Evolutionary conservation across 2,888 invertebrate species (phyloP), one percentile per base, ranked within the genome.

Genomic region (Drosophila meridionalis): DNA sequence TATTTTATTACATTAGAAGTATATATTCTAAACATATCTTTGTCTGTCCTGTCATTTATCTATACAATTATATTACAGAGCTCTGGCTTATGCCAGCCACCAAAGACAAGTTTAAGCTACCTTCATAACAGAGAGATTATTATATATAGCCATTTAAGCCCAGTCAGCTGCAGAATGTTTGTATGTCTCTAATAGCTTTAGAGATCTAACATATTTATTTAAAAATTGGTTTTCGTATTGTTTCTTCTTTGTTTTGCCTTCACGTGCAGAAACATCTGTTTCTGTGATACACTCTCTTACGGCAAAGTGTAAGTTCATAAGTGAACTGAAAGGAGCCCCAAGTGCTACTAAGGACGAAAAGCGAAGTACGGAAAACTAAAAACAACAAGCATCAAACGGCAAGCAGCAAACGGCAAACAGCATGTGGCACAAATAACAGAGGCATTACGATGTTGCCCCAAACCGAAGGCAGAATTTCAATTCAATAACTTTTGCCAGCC

Each of bases 401-500:
- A 36, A 36, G 9, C 40, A n/a, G 40, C 14, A 40, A 40, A 7
- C 40, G 42, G 32, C 55, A 65, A 20, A 11, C 52, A 36, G 61
- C 64, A 67, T 78, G 72, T 60, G 68, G 43, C 68, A 69, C 50
- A 53, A 60, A 63, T 55, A 73, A 55, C 57, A 68, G 55, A 60
- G 61, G 66, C 68, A 87, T 79, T 62, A 55, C 57, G 64, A 72
- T 74, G 68, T 72, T 81, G 65, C 70, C 72, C 60, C 52, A 43
- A 73, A 69, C 43, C 63, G 36, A 73, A 73, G 59, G 32, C 73
- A 66, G 61, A 73, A 83, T 64, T 76, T 83, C 71, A 61, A 83
- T 83, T 88, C 69, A 88, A 88, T 83, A 83, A 88, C 60, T 86
- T 88, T 63, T 66, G 47, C n/a, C n/a, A 38, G 34, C 34, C 30